A percentile compares a stretch with the other conserved stretches of the same genome.
phyloP scores from a whole-genome alignment of 2,113 vertebrate species.

The Pelecanus crispus region DNA sequence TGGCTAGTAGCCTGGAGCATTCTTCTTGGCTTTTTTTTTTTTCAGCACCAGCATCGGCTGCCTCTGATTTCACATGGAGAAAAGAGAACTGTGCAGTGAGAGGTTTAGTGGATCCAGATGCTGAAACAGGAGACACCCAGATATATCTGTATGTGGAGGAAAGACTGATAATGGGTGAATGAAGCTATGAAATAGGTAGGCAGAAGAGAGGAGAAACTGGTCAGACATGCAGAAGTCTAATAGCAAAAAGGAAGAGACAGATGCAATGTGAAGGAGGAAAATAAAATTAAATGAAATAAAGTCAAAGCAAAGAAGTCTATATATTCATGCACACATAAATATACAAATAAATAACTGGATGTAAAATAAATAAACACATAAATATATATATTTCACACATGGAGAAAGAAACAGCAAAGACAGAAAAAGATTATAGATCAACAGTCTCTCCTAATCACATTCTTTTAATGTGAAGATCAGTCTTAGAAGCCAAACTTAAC shows the following conservation, averaged over 20 bases:
- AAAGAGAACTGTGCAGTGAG: not conserved
- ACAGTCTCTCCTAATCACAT: not conserved
- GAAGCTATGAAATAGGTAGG: not conserved
- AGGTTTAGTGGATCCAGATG: constrained; percentile 12
- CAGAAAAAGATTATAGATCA: not conserved
- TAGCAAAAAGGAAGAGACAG: not conserved
- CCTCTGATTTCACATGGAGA: not conserved
- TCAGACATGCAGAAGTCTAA: not conserved
- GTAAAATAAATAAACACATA: not conserved
- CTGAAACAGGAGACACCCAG: not conserved
- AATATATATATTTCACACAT: not conserved
- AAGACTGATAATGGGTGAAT: not conserved
- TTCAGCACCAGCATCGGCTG: not conserved
- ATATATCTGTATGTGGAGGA: not conserved
- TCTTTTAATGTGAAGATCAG: not conserved
- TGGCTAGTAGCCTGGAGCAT: not conserved
- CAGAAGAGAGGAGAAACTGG: not conserved
- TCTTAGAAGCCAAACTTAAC: not conserved
- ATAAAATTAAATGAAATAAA: not conserved
- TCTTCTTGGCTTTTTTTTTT: not conserved
- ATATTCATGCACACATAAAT: not conserved
- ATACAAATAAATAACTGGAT: not conserved
- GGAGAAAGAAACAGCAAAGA: not conserved
- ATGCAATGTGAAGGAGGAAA: not conserved
- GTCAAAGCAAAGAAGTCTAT: not conserved